Base-by-base conservation (phyloP, 2,888 invertebrate genomes). In the Rhorus exstirpatorius region DNA sequence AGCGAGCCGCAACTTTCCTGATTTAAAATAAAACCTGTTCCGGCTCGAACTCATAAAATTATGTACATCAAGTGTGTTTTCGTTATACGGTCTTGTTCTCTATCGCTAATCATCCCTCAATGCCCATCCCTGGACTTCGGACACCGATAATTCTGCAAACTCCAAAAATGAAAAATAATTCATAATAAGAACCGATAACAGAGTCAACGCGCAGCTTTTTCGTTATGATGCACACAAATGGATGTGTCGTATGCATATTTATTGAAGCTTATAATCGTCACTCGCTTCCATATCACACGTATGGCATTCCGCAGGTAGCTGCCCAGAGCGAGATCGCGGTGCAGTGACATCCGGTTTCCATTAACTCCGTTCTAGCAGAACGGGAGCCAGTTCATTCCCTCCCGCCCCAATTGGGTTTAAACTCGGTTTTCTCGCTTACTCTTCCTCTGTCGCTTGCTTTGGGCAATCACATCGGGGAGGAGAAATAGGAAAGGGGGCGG, bases 311-410 rank as follows among this genome's bases (percentile, higher is more conserved):
- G 77, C 79, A 83, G 79, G 80, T 83, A 78, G 83, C 71, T 78
- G 68, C 74, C 74, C 41, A 10, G 46, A 65, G 76, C 71, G 80
- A 77, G 70, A 75, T 71, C 77, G 65, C 24, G 60, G 49, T 58
- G 46, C 72, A 78, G 63, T 79, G 82, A 83, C 82, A 76, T 83
- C 79, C 82, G 75, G 71, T 83, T 83, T 83, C 82, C 82, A 83
- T 83, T 83, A 79, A 83, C 79, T 83, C 71, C 71, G 60, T 79
- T 79, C 76, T 76, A 71, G 51, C 82, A 79, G 67, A 79, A 79
- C 82, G 82, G 26, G 75, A 83, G 82, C 72, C 79, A 79, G 79
- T 83, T 58, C 58, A 67, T 71, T 46, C 46, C 49, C 49, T 46
- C 58, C 49, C n/a, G n/a, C n/a, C n/a, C n/a, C n/a, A n/a, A 67